Evolutionary conservation across 2,888 invertebrate genomes (phyloP).

Genomic region (Ametastegia equiseti): DNA sequence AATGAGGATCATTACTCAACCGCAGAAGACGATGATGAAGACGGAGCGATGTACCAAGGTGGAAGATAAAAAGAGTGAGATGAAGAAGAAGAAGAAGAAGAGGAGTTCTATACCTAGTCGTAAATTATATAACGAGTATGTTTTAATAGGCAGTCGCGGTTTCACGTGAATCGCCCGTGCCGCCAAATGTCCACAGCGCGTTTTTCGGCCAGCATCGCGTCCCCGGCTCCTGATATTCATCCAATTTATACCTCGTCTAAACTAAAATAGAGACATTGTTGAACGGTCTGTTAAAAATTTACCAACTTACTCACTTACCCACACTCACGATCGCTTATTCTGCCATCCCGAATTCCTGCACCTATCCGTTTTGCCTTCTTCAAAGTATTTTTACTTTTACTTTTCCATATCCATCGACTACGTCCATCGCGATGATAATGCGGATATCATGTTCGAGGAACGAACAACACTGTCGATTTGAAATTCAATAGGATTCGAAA

Average conservation of each 20-base stretch:
- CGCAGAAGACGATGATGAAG: neutral
- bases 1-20: constrained; percentile 25
- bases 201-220: neutral
- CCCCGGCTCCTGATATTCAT: neutral
- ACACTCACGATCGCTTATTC: no score
- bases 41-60: neutral
- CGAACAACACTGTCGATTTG: no score
- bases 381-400: no score
- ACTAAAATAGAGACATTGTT: constrained; percentile 64
- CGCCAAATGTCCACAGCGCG: neutral
- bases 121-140: constrained; percentile 58
- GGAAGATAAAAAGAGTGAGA: neutral
- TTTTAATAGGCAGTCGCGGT: constrained; percentile 61
- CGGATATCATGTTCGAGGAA: no score
- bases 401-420: no score
- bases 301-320: no score
- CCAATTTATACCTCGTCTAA: constrained; percentile 56
- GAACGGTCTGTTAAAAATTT: constrained; percentile 50
- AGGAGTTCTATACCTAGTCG: constrained; percentile 14
- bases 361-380: no score
- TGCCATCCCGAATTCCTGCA: no score
- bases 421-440: no score
- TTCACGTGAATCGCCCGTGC: constrained; percentile 58
- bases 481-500: no score
- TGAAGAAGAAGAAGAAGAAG: neutral